Evolutionary conservation across 2,797 vertebrate species (phyloP), one percentile per base, ranked within the genome.

Genomic region (Phataginus tricuspis): DNA sequence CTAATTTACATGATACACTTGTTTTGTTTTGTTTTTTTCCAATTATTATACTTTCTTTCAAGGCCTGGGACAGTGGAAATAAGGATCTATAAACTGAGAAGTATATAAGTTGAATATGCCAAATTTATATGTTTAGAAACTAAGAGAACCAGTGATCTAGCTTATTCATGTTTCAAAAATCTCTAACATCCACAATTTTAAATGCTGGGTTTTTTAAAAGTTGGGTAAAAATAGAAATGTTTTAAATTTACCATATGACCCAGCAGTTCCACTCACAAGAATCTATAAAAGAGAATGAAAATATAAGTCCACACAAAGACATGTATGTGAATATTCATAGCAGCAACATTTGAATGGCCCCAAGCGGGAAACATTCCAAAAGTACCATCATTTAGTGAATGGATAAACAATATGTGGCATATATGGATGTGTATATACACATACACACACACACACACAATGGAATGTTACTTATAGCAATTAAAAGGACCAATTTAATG

Each of bases 251-350:
- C 19, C 61, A 7, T 85, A 59, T 88, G 74, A 68, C 79, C 51
- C 68, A 96, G 74, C n/a, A 95, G 3, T 84, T 95, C 37, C 7
- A 71, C 42, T 89, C 34, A 27, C 90, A 91, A 37, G 42, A 93
- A 84, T 91, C 86, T 94, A 23, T 93, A 63, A 95, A 96, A 64
- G n/a, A 72, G 53, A 94, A 90, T 51, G 37, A 82, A 96, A 82
- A 82, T 29, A 21, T 64, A 72, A 31, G 42, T 49, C 49, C 63
- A 82, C 39, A 82, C 51, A 75, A 86, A 93, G 84, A 85, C n/a
- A 34, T 37, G 5, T 19, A 49, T 21, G 1, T 95, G 51, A 87
- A 57, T 96, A 29, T 68, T 92, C 25, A 63, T 42, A 90, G 51
- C 18, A 93, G n/a, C 51, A 61, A 82, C 85, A 86, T 90, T 91